Base-by-base conservation (phyloP, 1,140 invertebrate species). In the Notospermus geniculatus region DNA sequence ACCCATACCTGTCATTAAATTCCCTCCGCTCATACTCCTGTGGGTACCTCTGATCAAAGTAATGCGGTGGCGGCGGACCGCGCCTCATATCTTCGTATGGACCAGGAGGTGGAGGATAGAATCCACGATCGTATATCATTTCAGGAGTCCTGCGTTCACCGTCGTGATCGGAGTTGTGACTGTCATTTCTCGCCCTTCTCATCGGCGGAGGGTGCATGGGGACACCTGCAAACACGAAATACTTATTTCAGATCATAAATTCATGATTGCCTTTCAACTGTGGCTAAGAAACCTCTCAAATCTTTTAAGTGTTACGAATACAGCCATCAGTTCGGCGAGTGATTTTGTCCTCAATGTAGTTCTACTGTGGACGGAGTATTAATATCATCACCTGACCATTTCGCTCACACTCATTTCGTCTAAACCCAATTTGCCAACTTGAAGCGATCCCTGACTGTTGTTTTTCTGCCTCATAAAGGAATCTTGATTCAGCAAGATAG, bases 91-190 rank as follows among this genome's bases (percentile, higher is more conserved):
- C 29, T 36, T 63, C 56, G n/a, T 63, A 57, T 45, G 45, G 57
- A 30, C 62, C 62, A 28, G 11, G 19, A 15, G 25, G 25, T n/a
- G 25, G 4, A 5, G n/a, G 46, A 9, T 19, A 19, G 46, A 27
- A 68, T 41, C 72, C 64, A 7, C 60, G 63, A 53, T 71, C 73
- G 60, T 60, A 73, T 39, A 62, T 59, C n/a, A 36, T n/a, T 50
- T 77, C 75, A 25, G 69, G 70, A n/a, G 69, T 66, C 50, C 74
- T 60, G 41, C 64, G 56, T 54, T 75, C 71, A 52, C 74, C 70
- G 53, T 74, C 71, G 59, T 75, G 76, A 63, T 73, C 79, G 45
- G 79, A 80, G 2, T 77, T 77, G 69, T 79, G 78, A 68, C 78
- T 80, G 59, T 80, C 77, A 54, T 76, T 79, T 22, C 80, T 70